Base-by-base conservation (phyloP, 2,113 vertebrate species). In the Indri indri region DNA sequence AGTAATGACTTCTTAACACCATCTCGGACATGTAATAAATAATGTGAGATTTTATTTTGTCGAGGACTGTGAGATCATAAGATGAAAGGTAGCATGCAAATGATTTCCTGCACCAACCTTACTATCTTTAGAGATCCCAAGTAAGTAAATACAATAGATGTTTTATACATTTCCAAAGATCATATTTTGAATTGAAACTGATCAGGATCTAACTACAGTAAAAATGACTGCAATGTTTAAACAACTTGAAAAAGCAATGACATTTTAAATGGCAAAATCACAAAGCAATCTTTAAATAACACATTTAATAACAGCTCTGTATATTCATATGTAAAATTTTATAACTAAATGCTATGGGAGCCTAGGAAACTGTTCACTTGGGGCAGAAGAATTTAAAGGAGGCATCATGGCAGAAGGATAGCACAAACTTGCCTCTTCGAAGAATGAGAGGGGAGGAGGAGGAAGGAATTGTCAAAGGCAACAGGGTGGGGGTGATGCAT, bases 141-240 rank as follows among this genome's bases (percentile, higher is more conserved):
- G 52, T 50, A 42, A 32, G 34, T 86, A n/a, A 25, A n/a, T 54
- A 54, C 17, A 54, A 54, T 42, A 91, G 42, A 50, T 42, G 4
- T 76, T 93, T 84, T 16, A 37, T 16, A 54, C 8, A 76, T 84
- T 88, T 87, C 40, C 63, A 23, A 93, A 85, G 8, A 86, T 63
- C 8, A 32, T 17, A 65, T 68, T 92, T 90, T 87, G 5, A 34
- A 88, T 70, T 79, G 14, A 94, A 94, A 90, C 8, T 20, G 34
- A 42, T 63, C 52, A 74, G 17, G 14, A 93, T n/a, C 47, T 1
- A 93, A 88, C 42, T 52, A 91, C 30, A 88, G 76, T 57, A 81
- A 80, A 90, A 84, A 85, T 76, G 54, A 84, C 42, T 80, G 54
- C 32, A 88, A 27, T 73, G n/a, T 70, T 88, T 74, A 91, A 95